Conservation (phyloP, 2,113 vertebrate species). For the Amphiprion percula region DNA sequence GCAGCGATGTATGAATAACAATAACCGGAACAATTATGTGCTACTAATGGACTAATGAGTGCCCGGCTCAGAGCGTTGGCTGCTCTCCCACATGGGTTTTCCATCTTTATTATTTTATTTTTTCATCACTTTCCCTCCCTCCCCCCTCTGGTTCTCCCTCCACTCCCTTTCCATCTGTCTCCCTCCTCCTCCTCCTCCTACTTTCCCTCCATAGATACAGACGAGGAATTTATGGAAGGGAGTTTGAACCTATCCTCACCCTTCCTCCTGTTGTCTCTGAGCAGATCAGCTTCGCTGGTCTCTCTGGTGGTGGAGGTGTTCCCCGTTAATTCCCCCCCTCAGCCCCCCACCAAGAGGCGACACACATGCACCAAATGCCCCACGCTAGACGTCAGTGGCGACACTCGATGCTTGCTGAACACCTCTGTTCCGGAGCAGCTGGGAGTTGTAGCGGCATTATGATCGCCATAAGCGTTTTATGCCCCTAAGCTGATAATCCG, state of each 20-base stretch:
- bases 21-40: conserved; percentile 49
- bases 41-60: conserved; percentile 49
- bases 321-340: conserved; percentile 59
- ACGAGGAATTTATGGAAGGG: conserved; percentile 47
- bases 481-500: conserved; percentile 77
- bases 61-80: not conserved
- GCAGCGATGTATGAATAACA: conserved; percentile 52
- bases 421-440: conserved; percentile 57
- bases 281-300: conserved; percentile 47
- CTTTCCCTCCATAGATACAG: conserved; percentile 50
- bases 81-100: conserved; percentile 18
- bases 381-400: conserved; percentile 12
- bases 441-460: conserved; percentile 37
- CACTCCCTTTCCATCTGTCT: conserved; percentile 51
- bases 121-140: conserved; percentile 13
- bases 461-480: conserved; percentile 72
- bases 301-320: conserved; percentile 7
- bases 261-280: conserved; percentile 52
- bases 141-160: conserved; percentile 16
- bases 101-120: conserved; percentile 33
- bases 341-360: conserved; percentile 29
- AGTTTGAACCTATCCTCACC: conserved; percentile 43
- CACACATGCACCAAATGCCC: conserved; percentile 33
- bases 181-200: not conserved
- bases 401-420: conserved; percentile 47